Base-by-base conservation (phyloP, 2,113 vertebrate genomes). In the Catagonus wagneri region DNA sequence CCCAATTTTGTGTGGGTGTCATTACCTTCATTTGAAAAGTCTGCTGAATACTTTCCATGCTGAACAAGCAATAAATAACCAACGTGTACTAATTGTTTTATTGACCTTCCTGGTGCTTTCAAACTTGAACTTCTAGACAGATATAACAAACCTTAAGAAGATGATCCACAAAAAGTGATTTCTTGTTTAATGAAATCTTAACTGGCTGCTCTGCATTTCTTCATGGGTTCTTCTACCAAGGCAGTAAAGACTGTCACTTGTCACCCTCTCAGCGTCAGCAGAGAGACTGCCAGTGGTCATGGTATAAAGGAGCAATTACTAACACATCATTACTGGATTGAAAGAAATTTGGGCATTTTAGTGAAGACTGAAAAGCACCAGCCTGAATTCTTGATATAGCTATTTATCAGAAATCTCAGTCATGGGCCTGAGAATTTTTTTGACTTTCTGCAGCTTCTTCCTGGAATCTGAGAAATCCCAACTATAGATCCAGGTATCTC, bases 271-370 rank as follows among this genome's bases (percentile, higher is more conserved):
- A 27, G 34, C 90, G 81, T 84, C 86, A 97, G 96, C 83, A 96
- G 20, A 81, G 34, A 90, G 88, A 89, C 61, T 92, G 68, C 81
- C 94, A 95, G 86, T 85, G 93, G 50, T 97, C 84, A 83, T 72
- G 75, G 90, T 92, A 54, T 97, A 98, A 98, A 97, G n/a, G 50
- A 97, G 85, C 72, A 98, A 97, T 97, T 98, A 96, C 80, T 98
- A 88, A 95, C 23, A 66, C 20, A 0, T 92, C 93, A 95, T 86
- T 14, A 66, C 36, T 32, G 95, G 44, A 78, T 69, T 79, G 92
- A 90, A 97, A 95, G 66, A 83, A 96, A 93, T 74, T 95, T 34
- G 76, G 65, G 58, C 12, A 0, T 95, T 92, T 97, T 74, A 72
- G 39, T 34, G 0, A 91, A 96, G 76, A 79, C 89, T 94, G 79